phyloP scores from a whole-genome alignment of 1,140 invertebrate genomes.

The Teleogryllus occipitalis region DNA sequence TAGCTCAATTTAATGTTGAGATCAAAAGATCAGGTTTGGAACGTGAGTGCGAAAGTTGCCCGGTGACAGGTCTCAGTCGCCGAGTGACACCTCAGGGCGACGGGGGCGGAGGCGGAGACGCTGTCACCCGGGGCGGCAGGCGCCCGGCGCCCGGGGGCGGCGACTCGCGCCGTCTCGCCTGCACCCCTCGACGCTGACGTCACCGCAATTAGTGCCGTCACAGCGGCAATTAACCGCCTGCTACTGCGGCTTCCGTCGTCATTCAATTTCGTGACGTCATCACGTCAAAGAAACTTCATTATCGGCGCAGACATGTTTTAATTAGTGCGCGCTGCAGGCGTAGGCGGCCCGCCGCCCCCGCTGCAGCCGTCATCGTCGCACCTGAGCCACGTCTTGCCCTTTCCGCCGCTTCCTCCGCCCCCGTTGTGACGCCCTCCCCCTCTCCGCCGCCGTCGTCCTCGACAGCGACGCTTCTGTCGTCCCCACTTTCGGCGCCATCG shows the following conservation, averaged over 20 bases:
- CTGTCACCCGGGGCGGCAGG: neutral
- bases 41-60: too few species aligned
- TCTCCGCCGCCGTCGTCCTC: neutral
- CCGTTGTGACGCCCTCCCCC: neutral
- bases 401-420: neutral
- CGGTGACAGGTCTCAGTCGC: too few species aligned
- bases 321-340: neutral
- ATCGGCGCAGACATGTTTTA: neutral
- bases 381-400: neutral
- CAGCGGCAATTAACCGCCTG: neutral
- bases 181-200: neutral
- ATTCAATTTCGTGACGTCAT: constrained; percentile 4
- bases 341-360: too few species aligned
- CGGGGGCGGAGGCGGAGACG: too few species aligned
- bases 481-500: neutral
- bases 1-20: too few species aligned
- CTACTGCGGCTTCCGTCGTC: neutral
- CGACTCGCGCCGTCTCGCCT: neutral
- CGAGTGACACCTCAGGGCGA: neutral
- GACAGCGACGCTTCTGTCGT: neutral
- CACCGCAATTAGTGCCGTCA: constrained; percentile 3
- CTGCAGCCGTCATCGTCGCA: neutral
- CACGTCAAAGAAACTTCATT: neutral
- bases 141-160: too few species aligned
- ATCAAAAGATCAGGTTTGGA: too few species aligned